phyloP scores from a whole-genome alignment of 2,113 vertebrate species.

The Colossoma macropomum region DNA sequence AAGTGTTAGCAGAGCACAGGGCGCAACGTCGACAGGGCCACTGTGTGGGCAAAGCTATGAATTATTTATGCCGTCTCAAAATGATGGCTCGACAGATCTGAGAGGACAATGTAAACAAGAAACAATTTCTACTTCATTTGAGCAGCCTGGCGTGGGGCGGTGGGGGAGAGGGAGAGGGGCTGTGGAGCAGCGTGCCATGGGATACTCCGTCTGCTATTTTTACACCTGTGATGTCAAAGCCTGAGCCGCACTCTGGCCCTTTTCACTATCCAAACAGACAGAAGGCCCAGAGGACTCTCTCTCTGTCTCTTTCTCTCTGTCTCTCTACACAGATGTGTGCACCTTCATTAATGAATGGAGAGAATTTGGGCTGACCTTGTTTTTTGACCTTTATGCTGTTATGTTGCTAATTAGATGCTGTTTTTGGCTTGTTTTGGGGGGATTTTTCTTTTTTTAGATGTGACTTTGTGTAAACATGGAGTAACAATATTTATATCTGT shows the following conservation, averaged over 20 bases:
- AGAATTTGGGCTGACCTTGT: slow-evolving; percentile 29
- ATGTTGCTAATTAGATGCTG: slow-evolving; percentile 26
- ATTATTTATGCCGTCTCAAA: slow-evolving; percentile 72
- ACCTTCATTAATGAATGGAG: slow-evolving; percentile 34
- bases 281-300: slow-evolving; percentile 21
- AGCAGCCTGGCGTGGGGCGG: slow-evolving; percentile 47
- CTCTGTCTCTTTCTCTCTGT: slow-evolving; percentile 10
- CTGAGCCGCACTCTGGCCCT: slow-evolving; percentile 52
- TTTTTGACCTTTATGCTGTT: slow-evolving; percentile 24
- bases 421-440: not conserved
- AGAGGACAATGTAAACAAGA: slow-evolving; percentile 69
- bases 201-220: slow-evolving; percentile 76
- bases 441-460: not conserved
- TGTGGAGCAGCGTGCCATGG: slow-evolving; percentile 64
- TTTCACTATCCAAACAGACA: slow-evolving; percentile 46
- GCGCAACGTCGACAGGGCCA: not conserved
- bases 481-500: not conserved
- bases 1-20: slow-evolving; percentile 18
- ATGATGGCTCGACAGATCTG: slow-evolving; percentile 65
- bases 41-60: slow-evolving; percentile 58
- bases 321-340: not conserved
- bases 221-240: slow-evolving; percentile 76
- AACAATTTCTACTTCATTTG: slow-evolving; percentile 73
- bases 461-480: not conserved
- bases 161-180: slow-evolving; percentile 39